Percentiles rank a stretch among this genome's conserved stretches.
These are phyloP conservation scores for Luidia sarsii DNA, from an alignment of 53 echinoderm and acorn worm species.

Conservation along the genomic window DNA sequence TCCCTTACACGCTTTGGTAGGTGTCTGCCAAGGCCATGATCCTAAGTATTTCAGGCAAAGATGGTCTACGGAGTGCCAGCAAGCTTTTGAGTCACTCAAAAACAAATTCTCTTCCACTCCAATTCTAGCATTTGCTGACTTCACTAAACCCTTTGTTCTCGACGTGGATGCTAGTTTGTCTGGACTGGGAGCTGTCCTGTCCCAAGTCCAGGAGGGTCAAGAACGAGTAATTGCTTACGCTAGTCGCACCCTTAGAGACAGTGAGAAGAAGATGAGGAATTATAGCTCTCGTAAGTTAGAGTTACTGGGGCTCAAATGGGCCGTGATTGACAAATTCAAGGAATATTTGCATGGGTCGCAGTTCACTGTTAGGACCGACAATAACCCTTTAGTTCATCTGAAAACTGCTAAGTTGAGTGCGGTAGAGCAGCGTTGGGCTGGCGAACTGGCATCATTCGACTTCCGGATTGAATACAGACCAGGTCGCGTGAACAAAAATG, in stretches of 20 bases:
- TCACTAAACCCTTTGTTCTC: constrained; percentile 16
- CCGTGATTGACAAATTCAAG: too few species aligned
- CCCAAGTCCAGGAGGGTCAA: background rate
- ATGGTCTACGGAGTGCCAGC: background rate
- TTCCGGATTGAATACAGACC: background rate
- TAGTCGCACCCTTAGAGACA: background rate
- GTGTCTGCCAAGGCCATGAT: background rate
- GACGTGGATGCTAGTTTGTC: constrained; percentile 58
- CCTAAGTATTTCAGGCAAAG: background rate
- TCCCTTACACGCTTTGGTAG: background rate
- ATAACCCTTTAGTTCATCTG: constrained; percentile 50
- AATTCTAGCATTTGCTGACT: background rate
- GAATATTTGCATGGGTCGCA: constrained; percentile 32
- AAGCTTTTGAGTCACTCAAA: background rate
- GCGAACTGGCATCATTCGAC: background rate
- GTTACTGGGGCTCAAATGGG: constrained; percentile 59
- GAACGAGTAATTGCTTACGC: constrained; percentile 31
- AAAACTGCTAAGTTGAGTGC: constrained; percentile 23
- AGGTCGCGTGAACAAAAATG: background rate
- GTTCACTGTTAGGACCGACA: constrained; percentile 33
- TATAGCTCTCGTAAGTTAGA: constrained; percentile 64
- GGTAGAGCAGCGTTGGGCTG: background rate
- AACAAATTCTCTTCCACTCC: background rate
- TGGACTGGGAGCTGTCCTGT: constrained; percentile 8
- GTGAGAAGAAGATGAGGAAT: constrained; percentile 44